phyloP scores from a whole-genome alignment of 2,113 vertebrate species.

The Otocyon megalotis region DNA sequence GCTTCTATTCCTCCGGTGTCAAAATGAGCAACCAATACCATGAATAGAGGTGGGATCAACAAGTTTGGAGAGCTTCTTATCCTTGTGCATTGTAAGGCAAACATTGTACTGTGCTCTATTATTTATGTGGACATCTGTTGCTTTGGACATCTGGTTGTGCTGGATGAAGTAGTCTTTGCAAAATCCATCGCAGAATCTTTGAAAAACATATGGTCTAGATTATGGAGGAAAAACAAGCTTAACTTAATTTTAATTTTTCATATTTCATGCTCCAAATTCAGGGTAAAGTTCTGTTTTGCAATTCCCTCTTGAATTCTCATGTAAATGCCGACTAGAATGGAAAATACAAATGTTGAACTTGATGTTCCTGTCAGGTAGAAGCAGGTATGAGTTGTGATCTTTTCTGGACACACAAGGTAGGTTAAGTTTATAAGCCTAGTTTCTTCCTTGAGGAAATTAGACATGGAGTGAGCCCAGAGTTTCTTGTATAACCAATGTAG shows the following conservation, averaged over 20 bases:
- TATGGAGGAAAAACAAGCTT: constrained; percentile 82
- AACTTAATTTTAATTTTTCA: constrained; percentile 80
- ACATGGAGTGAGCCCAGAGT: background rate
- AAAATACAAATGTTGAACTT: constrained; percentile 60
- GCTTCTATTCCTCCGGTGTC: constrained; percentile 58
- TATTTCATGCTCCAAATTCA: constrained; percentile 78
- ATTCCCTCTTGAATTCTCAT: constrained; percentile 77
- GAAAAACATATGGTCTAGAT: constrained; percentile 83
- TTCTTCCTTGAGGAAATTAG: background rate
- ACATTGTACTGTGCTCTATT: constrained; percentile 77
- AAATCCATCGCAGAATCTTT: constrained; percentile 79
- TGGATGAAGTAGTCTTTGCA: constrained; percentile 79
- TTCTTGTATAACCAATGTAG: background rate
- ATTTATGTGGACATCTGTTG: constrained; percentile 82
- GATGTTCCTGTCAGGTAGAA: constrained; percentile 62
- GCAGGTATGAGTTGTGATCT: background rate
- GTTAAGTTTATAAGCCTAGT: background rate
- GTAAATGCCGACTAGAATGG: constrained; percentile 64
- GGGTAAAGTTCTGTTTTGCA: constrained; percentile 79
- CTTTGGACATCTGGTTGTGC: constrained; percentile 83
- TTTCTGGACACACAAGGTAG: background rate
- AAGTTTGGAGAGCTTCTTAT: constrained; percentile 69
- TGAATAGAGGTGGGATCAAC: constrained; percentile 78
- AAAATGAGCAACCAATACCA: constrained; percentile 70
- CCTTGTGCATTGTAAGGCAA: constrained; percentile 75